Conservation (phyloP, 2,888 invertebrate species). For the Nemotelus nigrinus region DNA sequence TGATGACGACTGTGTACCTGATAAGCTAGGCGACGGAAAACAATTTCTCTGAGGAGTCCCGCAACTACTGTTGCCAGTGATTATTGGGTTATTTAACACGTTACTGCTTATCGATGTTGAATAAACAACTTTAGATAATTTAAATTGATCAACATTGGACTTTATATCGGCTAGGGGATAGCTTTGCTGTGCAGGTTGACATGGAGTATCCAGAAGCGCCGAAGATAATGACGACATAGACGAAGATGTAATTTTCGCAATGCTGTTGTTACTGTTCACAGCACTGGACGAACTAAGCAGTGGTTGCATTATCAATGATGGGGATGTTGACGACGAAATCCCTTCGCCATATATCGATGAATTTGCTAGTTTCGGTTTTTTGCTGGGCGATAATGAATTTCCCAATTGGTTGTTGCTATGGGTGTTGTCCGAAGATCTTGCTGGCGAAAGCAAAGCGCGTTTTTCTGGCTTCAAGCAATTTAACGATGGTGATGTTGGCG, state of each 20-base stretch:
- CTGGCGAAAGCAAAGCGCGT: slow-evolving; percentile 33
- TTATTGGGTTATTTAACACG: background rate
- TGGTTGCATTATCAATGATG: slow-evolving; percentile 40
- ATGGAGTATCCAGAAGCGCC: slow-evolving; percentile 53
- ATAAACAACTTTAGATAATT: slow-evolving; percentile 19
- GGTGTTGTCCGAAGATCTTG: slow-evolving; percentile 11
- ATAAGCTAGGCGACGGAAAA: background rate
- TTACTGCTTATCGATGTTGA: slow-evolving; percentile 1
- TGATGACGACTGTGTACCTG: background rate
- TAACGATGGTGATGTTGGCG: slow-evolving; percentile 52
- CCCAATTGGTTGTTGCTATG: slow-evolving; percentile 26
- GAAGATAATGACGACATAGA: slow-evolving; percentile 51
- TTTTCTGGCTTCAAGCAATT: slow-evolving; percentile 45
- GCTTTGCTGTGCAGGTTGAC: background rate
- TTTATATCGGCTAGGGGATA: too few relatives aligned
- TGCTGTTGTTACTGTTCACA: slow-evolving; percentile 26
- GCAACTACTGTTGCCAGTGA: background rate
- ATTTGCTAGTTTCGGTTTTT: slow-evolving; percentile 46
- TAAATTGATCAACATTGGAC: slow-evolving; percentile 15
- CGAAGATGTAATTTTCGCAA: slow-evolving; percentile 42
- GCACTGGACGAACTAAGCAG: slow-evolving; percentile 42
- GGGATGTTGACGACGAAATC: background rate
- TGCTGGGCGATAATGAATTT: slow-evolving; percentile 47
- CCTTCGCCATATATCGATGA: slow-evolving; percentile 12
- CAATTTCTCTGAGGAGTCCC: background rate